Conservation (phyloP, 2,113 vertebrate species). For the Peromyscus maniculatus region DNA sequence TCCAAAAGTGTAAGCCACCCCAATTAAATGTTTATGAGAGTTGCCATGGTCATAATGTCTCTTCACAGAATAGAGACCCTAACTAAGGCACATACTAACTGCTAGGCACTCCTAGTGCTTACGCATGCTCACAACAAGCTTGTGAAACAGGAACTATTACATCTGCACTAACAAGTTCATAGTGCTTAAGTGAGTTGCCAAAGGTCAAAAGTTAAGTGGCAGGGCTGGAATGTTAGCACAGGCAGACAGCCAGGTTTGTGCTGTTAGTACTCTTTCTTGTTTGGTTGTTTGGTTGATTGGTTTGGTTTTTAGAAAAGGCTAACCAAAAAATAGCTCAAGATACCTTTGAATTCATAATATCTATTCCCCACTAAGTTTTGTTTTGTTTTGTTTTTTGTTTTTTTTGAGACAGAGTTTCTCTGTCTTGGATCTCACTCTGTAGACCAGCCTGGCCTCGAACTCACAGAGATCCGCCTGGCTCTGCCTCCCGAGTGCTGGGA, state of each 20-base stretch:
- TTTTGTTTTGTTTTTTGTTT: no score
- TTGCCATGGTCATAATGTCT: no score
- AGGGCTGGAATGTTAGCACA: conserved; percentile 43
- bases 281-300: background rate
- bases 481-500: no score
- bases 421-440: no score
- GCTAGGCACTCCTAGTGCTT: background rate
- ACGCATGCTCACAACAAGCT: background rate
- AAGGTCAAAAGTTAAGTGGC: background rate
- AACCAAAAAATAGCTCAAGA: background rate
- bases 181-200: background rate
- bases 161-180: background rate
- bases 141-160: background rate
- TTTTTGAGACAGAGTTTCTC: no score
- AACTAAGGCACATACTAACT: background rate
- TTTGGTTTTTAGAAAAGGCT: background rate
- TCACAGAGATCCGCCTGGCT: no score
- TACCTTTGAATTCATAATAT: background rate
- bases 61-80: background rate
- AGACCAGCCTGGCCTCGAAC: no score
- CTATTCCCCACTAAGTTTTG: background rate
- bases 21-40: no score
- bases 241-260: background rate
- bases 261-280: background rate
- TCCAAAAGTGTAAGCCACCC: no score